These are phyloP conservation scores for Clarias batrachus DNA, from an alignment of 2,113 vertebrate species.

Conservation along the genomic window DNA sequence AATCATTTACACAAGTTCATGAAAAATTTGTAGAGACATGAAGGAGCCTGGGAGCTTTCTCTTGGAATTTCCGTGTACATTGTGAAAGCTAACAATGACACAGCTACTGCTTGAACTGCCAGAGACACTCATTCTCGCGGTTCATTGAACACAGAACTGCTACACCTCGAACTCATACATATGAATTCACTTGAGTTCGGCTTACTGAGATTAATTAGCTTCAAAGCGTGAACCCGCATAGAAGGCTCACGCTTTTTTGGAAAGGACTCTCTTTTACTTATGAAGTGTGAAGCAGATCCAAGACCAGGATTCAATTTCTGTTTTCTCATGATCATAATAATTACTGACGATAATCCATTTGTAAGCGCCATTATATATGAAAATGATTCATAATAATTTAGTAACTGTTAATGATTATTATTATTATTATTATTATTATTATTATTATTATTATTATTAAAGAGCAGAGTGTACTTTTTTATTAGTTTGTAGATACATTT, in stretches of 20 bases:
- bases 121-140: not conserved
- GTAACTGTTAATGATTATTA: no score
- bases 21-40: constrained; percentile 24
- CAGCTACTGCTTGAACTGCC: not conserved
- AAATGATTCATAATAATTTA: not conserved
- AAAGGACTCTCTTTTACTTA: not conserved
- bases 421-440: no score
- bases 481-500: not conserved
- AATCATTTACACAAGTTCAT: constrained; percentile 40
- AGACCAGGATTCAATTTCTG: not conserved
- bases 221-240: not conserved
- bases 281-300: not conserved
- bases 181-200: not conserved
- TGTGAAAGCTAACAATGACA: constrained; percentile 19
- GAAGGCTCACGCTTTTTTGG: not conserved
- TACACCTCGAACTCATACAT: constrained; percentile 5
- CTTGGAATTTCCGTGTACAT: constrained; percentile 7
- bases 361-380: not conserved
- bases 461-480: not conserved
- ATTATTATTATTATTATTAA: not conserved
- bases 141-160: not conserved
- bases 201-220: constrained; percentile 12
- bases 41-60: not conserved
- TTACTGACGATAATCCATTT: not conserved
- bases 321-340: not conserved